A percentile compares a stretch with the other conserved stretches of the same genome.
phyloP scores from a whole-genome alignment of 2,113 vertebrate species.

The Oryzias curvinotus region DNA sequence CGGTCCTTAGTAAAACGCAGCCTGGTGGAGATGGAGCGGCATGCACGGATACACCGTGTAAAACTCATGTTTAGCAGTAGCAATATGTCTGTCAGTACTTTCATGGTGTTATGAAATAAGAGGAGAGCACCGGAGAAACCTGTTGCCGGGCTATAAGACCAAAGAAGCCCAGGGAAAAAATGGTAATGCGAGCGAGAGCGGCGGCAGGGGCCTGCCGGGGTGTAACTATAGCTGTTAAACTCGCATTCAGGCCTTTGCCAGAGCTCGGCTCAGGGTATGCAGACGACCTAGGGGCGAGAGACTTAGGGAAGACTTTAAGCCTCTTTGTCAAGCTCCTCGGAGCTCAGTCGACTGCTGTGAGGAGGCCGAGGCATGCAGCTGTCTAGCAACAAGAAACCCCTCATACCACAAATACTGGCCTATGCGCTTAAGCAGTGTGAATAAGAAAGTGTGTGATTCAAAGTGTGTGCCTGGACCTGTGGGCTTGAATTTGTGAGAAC shows the following conservation, averaged over 20 bases:
- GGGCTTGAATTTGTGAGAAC: conserved; percentile 56
- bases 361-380: conserved; percentile 71
- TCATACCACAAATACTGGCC: conserved; percentile 67
- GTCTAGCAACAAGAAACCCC: conserved; percentile 76
- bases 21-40: conserved; percentile 4
- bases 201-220: conserved; percentile 66
- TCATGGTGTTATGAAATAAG: conserved; percentile 67
- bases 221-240: conserved; percentile 78
- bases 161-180: conserved; percentile 65
- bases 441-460: conserved; percentile 28
- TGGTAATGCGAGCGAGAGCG: conserved; percentile 61
- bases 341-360: conserved; percentile 70
- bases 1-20: not conserved
- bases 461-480: conserved; percentile 61
- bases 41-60: conserved; percentile 17
- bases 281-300: conserved; percentile 68
- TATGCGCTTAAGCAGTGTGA: conserved; percentile 58
- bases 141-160: conserved; percentile 73
- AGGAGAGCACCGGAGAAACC: conserved; percentile 63
- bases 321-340: conserved; percentile 72
- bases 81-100: conserved; percentile 57
- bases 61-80: conserved; percentile 36
- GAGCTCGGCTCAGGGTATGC: conserved; percentile 63
- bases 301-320: conserved; percentile 77
- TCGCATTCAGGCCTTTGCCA: conserved; percentile 68